Base-by-base conservation (phyloP, 1,140 invertebrate genomes). In the Drosophila teissieri region DNA sequence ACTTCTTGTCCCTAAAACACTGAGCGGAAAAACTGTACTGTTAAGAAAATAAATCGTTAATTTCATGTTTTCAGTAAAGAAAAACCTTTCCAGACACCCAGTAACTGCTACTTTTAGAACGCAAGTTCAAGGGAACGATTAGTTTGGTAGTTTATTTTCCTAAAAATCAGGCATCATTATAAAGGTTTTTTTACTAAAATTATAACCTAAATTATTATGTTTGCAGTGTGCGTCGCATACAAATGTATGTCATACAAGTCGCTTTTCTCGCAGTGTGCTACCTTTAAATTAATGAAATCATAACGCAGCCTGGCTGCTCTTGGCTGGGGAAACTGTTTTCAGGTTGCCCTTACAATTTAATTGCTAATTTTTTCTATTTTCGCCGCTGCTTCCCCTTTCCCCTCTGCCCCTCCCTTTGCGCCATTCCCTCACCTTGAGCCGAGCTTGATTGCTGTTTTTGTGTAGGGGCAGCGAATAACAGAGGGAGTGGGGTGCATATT, bases 301-400 rank as follows among this genome's bases (percentile, higher is more conserved):
- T 81, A 81, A 82, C 79, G 79, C 58, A 68, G 79, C 40, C 22
- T 15, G 34, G 34, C 14, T 39, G 42, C 73, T 54, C 55, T 27
- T 54, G 52, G 46, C 62, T 24, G 37, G 60, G 61, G 53, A 58
- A 73, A 79, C 61, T 62, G 76, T 60, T 70, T 64, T 72, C 51
- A 79, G 56, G 62, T 60, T 78, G 58, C 61, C 67, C 75, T 60
- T 65, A 82, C 79, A 81, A 82, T 81, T 81, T 81, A 81, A 81
- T 81, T 81, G 79, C 73, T 82, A 81, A 81, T 81, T 81, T 81
- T 81, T 81, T 72, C 64, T 80, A 70, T 61, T 80, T 62, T 75
- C 31, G 34, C 77, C 19, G 14, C 19, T 39, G 53, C 36, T 40
- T 17, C 46, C 45, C 58, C 7, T 7, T 1, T 7, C 27, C 27